Percentiles rank a stretch among this genome's conserved stretches.
Evolutionary conservation across 2,797 vertebrate genomes (phyloP).

Genomic region (Sparidentex hasta): DNA sequence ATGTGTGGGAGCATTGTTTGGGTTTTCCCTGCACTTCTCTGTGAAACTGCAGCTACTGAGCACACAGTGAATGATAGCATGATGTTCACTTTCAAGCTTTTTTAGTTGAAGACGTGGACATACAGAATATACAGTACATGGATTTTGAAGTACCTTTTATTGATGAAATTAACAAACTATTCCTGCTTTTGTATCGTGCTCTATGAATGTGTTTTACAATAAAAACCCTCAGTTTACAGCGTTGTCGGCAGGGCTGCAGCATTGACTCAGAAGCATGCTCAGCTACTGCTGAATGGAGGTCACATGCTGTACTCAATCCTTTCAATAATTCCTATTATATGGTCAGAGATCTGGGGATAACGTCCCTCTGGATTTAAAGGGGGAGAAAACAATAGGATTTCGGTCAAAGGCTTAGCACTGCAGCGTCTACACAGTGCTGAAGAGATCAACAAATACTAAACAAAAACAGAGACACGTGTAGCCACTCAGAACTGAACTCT

Average conservation of each 20-base stretch:
- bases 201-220: conserved; percentile 9
- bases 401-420: conserved; percentile 62
- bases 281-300: conserved; percentile 66
- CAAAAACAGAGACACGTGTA: conserved; percentile 60
- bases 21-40: conserved; percentile 16
- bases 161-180: conserved; percentile 19
- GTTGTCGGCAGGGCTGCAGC: conserved; percentile 14
- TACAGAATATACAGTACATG: background rate
- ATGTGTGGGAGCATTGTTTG: conserved; percentile 1
- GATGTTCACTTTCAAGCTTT: background rate
- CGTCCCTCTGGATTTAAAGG: conserved; percentile 63
- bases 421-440: conserved; percentile 38
- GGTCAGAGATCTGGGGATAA: conserved; percentile 72
- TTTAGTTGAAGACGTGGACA: background rate
- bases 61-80: background rate
- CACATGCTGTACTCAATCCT: conserved; percentile 81
- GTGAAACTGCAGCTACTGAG: background rate
- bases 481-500: conserved; percentile 42
- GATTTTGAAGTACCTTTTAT: background rate
- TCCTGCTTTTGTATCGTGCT: conserved; percentile 11
- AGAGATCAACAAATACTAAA: conserved; percentile 65
- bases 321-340: conserved; percentile 76
- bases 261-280: conserved; percentile 10
- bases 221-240: conserved; percentile 13
- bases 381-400: conserved; percentile 77